phyloP scores from a whole-genome alignment of 1,140 invertebrate genomes.

The Neuroterus valhalla region DNA sequence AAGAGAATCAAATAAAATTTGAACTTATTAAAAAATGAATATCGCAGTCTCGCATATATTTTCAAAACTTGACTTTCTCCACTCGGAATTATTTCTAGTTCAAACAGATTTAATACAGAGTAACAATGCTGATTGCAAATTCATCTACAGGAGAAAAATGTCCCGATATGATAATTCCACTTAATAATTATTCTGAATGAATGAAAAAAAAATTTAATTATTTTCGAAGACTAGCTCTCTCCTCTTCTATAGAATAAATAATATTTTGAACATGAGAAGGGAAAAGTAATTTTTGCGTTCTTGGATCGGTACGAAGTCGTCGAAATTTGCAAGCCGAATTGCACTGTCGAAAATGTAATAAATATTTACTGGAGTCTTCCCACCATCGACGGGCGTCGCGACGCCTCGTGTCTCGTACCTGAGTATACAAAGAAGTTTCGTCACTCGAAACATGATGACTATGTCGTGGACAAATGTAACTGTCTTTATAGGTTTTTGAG shows the following conservation, averaged over 20 bases:
- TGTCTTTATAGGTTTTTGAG: constrained; percentile 44
- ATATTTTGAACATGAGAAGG: constrained; percentile 46
- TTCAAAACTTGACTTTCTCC: too few species aligned
- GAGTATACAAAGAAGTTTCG: constrained; percentile 41
- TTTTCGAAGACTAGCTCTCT: neutral
- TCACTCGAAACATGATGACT: constrained; percentile 48
- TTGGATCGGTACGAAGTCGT: constrained; percentile 56
- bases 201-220: neutral
- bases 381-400: constrained; percentile 62
- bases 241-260: constrained; percentile 15
- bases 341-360: constrained; percentile 45
- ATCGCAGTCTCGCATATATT: neutral
- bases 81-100: too few species aligned
- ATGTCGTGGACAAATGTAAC: constrained; percentile 58
- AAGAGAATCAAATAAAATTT: neutral
- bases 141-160: too few species aligned
- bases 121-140: too few species aligned
- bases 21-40: neutral
- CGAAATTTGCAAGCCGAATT: constrained; percentile 52
- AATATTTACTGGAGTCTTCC: constrained; percentile 57
- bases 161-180: too few species aligned
- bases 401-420: constrained; percentile 52
- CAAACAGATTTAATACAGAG: too few species aligned
- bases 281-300: constrained; percentile 58
- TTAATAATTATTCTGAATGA: too few species aligned